Evolutionary conservation across 1,140 invertebrate species (phyloP).

Genomic region (Planococcus citri): DNA sequence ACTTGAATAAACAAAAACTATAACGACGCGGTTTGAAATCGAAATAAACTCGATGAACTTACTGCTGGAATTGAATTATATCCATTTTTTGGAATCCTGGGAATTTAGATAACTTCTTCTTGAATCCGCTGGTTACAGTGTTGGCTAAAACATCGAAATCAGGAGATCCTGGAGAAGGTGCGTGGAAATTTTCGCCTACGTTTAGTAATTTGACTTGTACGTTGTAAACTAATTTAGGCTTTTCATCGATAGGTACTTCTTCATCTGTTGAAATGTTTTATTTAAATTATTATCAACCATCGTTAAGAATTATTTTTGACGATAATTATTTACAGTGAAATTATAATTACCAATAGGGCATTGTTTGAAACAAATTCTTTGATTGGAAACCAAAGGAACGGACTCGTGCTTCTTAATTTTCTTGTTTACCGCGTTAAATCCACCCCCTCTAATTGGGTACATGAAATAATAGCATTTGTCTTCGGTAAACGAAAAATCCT

Average conservation of each 20-base stretch:
- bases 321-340: not conserved
- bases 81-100: constrained; percentile 58
- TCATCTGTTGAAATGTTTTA: constrained; percentile 26
- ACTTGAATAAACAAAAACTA: no score
- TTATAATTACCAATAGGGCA: constrained; percentile 49
- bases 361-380: constrained; percentile 69
- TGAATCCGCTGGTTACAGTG: constrained; percentile 44
- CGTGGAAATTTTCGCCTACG: constrained; percentile 58
- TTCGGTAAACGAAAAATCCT: constrained; percentile 72
- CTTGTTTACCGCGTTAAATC: constrained; percentile 69
- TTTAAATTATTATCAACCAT: not conserved
- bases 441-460: constrained; percentile 74
- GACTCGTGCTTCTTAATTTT: constrained; percentile 69
- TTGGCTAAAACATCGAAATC: constrained; percentile 62
- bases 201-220: constrained; percentile 60
- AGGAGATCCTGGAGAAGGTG: constrained; percentile 49
- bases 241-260: constrained; percentile 36
- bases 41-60: constrained; percentile 32
- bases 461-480: constrained; percentile 74
- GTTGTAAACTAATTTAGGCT: constrained; percentile 51
- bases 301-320: not conserved
- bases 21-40: no score
- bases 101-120: constrained; percentile 44
- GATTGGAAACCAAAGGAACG: constrained; percentile 60
- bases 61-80: constrained; percentile 60